Evolutionary conservation across 2,888 invertebrate species (phyloP), one percentile per base, ranked within the genome.

Genomic region (Agonopterix heracliana): DNA sequence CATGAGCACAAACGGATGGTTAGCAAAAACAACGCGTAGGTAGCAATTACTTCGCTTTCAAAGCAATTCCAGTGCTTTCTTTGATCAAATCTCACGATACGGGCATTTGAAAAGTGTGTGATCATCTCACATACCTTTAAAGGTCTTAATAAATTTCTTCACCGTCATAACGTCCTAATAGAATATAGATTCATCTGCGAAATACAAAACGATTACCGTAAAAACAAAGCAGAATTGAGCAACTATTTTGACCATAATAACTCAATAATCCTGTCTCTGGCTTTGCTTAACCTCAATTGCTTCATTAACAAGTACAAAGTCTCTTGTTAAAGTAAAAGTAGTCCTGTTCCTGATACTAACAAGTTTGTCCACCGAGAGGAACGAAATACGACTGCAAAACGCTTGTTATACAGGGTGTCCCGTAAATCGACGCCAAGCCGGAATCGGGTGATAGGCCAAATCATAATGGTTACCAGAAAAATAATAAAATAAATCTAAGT

Each of bases 11-110:
- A 26, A 26, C 26, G 46, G 46, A 42, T 44, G 57, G 54, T 59
- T 50, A 60, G 63, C 63, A 64, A 66, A 62, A 64, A 70, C 66
- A 55, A 61, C 64, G 56, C 60, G 53, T 54, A 68, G 62, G 63
- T 61, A 63, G 63, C 63, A 73, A 74, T 75, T 73, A 75, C 66
- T 69, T 77, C 65, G 62, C 75, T 77, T 77, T 74, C 72, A 58
- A 68, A 64, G 59, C 59, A 60, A 61, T 65, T 55, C 55, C 56
- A 55, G 54, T 61, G 58, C 68, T 73, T 71, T 70, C 67, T 60
- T 66, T 55, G 49, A 59, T 55, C 55, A 54, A 55, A 61, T 67
- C 61, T 64, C 61, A 67, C 63, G 63, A 64, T 56, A 56, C 45
- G 35, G 48, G 51, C 56, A 56, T 55, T 60, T 38, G 3, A 38